Base-by-base conservation (phyloP, 2,113 vertebrate species). In the Heloderma charlesbogerti region DNA sequence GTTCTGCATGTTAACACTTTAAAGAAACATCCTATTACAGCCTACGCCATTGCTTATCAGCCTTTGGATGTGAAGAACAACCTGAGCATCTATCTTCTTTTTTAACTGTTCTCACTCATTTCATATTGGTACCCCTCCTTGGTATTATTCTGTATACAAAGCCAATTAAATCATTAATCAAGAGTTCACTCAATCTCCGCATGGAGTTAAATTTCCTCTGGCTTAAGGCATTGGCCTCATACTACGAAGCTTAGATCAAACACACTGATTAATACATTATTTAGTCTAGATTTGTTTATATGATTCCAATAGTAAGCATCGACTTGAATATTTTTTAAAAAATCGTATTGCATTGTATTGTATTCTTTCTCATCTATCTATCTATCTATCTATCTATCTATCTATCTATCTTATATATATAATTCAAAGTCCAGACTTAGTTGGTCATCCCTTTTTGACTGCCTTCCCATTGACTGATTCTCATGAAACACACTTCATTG, bases 21-120 rank as follows among this genome's bases (percentile, higher is more conserved):
- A 75, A 87, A 60, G 34, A 57, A 75, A 57, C 31, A 16, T 40
- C 34, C 10, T 18, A 27, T 66, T 66, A 54, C 12, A 69, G 10
- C 15, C 15, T 77, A 6, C 25, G 8, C 37, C 16, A 25, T 7
- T 77, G 12, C 48, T 78, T 43, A 72, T 29, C 60, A 63, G 43
- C 13, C 27, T 48, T 88, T 31, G 48, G 29, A 66, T 15, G 4
- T 34, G 22, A 31, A 90, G 74, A 90, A 34, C 29, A 66, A 6
- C 13, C 54, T 22, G 51, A 22, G 15, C 9, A 7, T 15, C 37
- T 79, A 67, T 37, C 16, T 29, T 84, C 4, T 66, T 16, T 75
- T n/a, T n/a, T n/a, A n/a, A n/a, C 80, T 88, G n/a, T 75, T 88
- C 92, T 94, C 77, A 86, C 88, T 34, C 89, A 90, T 91, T 93